Conservation (phyloP, 2,888 invertebrate genomes). For the Mimumesa dahlbomi region DNA sequence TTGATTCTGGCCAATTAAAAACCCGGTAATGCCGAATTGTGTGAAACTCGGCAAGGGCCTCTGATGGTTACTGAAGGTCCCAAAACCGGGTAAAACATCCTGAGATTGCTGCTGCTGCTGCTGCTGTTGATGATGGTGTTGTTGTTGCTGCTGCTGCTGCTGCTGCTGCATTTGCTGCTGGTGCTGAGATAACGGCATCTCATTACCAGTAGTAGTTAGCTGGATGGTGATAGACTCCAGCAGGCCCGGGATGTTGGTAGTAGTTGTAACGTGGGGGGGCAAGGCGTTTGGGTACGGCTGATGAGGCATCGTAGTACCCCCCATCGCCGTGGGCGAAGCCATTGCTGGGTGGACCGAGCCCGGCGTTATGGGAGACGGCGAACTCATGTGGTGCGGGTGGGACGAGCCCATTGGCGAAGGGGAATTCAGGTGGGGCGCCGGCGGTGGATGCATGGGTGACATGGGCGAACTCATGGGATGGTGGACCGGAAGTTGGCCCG, state of each 20-base stretch:
- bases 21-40: constrained; percentile 83
- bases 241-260: constrained; percentile 80
- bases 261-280: constrained; percentile 92
- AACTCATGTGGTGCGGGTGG: constrained; percentile 78
- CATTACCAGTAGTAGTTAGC: constrained; percentile 92
- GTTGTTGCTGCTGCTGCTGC: constrained; percentile 82
- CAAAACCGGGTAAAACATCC: constrained; percentile 73
- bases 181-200: constrained; percentile 79
- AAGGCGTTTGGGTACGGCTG: constrained; percentile 90
- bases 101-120: constrained; percentile 78
- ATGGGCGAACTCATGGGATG: constrained; percentile 78
- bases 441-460: constrained; percentile 74
- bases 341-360: constrained; percentile 72
- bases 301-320: constrained; percentile 79
- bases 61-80: constrained; percentile 74
- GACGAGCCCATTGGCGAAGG: constrained; percentile 76
- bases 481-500: constrained; percentile 78
- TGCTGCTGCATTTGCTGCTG: constrained; percentile 78
- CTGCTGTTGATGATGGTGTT: constrained; percentile 82
- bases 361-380: constrained; percentile 80
- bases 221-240: constrained; percentile 80
- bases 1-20: constrained; percentile 82
- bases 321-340: constrained; percentile 76
- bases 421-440: constrained; percentile 75
- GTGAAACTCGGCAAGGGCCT: constrained; percentile 86